Evolutionary conservation across 64 coral and sea anemone species (phyloP).

Genomic region (Actinia equina): DNA sequence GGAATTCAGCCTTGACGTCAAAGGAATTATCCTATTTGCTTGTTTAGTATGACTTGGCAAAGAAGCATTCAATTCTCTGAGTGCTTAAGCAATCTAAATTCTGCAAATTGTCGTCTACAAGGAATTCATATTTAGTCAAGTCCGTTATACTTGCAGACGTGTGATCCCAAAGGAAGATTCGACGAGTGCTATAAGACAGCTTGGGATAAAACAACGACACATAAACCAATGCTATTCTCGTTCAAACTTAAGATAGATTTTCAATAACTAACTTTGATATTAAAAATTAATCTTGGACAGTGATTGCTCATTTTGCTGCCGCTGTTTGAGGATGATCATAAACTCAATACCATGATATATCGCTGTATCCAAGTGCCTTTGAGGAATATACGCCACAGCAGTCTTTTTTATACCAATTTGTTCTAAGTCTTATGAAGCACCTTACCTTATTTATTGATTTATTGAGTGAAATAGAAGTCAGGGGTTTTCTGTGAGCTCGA

Average conservation of each 20-base stretch:
- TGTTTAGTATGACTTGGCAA: not conserved
- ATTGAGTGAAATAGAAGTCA: constrained; percentile 38
- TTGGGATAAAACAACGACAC: not conserved
- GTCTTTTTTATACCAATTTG: too few relatives aligned
- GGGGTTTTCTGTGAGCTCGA: constrained; percentile 23
- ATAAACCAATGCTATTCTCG: not conserved
- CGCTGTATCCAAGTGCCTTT: too few relatives aligned
- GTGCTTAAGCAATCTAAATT: not conserved
- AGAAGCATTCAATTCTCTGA: not conserved
- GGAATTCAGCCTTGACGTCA: not conserved
- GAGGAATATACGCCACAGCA: too few relatives aligned
- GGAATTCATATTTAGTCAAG: too few relatives aligned
- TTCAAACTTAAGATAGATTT: too few relatives aligned
- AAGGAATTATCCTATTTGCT: not conserved
- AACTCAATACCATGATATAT: too few relatives aligned
- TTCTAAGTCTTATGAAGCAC: not conserved
- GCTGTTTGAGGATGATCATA: too few relatives aligned
- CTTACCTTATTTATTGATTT: constrained; percentile 18
- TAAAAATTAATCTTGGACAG: not conserved
- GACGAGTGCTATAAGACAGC: too few relatives aligned
- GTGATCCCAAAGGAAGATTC: too few relatives aligned
- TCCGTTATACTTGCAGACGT: too few relatives aligned
- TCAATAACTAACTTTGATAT: not conserved
- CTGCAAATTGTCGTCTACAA: not conserved
- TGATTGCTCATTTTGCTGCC: not conserved